Evolutionary conservation across 2,888 invertebrate species (phyloP), one percentile per base, ranked within the genome.

Genomic region (Physocephala rufipes): DNA sequence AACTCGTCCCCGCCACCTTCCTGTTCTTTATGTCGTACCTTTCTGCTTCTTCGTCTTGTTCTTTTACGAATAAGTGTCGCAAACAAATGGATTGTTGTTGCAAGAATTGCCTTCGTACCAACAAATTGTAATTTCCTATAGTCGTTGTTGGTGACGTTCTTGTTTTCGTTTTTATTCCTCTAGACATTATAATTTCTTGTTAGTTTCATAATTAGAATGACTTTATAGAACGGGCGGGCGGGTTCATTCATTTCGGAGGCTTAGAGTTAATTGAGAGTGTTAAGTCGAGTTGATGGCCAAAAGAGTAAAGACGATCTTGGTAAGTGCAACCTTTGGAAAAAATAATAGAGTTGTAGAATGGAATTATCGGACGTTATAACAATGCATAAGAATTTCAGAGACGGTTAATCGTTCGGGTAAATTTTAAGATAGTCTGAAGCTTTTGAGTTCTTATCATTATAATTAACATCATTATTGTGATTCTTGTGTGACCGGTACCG

Each of bases 191-290:
- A 84, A 84, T 78, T 85, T 84, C 84, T 84, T 84, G 82, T 84
- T 85, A 82, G 78, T 78, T 76, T 78, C 80, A 80, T 82, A 82
- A 80, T 83, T 80, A 81, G 80, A 77, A 74, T 78, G 76, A 16
- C 71, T 62, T 79, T 76, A 77, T 80, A 77, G 65, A 74, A 61
- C 67, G 68, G 66, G n/a, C 53, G 66, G 67, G 55, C 71, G 24
- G 26, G 28, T 30, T 13, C 45, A 9, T 28, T 59, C 67, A 71
- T 74, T 67, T 72, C 67, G 26, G 36, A 75, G 82, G 85, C 84
- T 84, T 84, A 82, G 83, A 84, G 82, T 83, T 83, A 85, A 84
- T 84, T 84, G 82, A 80, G 79, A 36, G 36, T 9, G 36, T 36
- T 36, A 36, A 36, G 36, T 36, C 36, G 36, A 36, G 9, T 36